A percentile compares a stretch with the other conserved stretches of the same genome.
Conservation (phyloP, 2,888 invertebrate genomes). For the Aromia moschata region DNA sequence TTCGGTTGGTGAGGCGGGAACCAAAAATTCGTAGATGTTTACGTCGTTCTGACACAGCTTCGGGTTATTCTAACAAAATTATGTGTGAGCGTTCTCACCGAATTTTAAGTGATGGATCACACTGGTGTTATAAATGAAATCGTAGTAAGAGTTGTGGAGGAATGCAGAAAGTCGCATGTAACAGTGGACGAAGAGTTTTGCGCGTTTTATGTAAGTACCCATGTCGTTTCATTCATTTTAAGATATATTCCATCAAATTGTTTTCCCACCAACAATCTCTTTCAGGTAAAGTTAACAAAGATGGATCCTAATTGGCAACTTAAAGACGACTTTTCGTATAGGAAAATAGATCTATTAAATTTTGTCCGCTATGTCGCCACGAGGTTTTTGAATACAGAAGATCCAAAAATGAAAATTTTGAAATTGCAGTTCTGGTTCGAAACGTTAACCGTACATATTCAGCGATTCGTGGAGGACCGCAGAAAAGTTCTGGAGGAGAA, state of each 20-base stretch:
- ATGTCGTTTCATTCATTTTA: no score
- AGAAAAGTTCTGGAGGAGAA: no score
- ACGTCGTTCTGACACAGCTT: background rate
- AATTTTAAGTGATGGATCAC: background rate
- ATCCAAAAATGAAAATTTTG: conserved; percentile 14
- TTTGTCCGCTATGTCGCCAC: conserved; percentile 20
- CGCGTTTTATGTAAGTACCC: conserved; percentile 1
- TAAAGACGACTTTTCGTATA: conserved; percentile 14
- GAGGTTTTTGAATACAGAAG: background rate
- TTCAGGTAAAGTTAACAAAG: conserved; percentile 24
- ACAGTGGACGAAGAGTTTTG: background rate
- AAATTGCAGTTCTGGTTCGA: conserved; percentile 23
- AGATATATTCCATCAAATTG: no score
- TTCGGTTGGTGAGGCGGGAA: background rate
- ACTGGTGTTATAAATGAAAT: background rate
- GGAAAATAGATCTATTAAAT: conserved; percentile 19
- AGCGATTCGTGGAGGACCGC: background rate
- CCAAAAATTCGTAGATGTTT: conserved; percentile 2
- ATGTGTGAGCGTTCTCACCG: background rate
- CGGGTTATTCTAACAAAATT: background rate
- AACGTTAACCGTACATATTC: conserved; percentile 2
- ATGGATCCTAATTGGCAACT: conserved; percentile 30
- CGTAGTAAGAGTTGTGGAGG: background rate
- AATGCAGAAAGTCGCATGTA: background rate
- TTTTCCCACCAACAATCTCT: background rate